phyloP scores from a whole-genome alignment of 2,797 vertebrate genomes.

The Propithecus perrieri region DNA sequence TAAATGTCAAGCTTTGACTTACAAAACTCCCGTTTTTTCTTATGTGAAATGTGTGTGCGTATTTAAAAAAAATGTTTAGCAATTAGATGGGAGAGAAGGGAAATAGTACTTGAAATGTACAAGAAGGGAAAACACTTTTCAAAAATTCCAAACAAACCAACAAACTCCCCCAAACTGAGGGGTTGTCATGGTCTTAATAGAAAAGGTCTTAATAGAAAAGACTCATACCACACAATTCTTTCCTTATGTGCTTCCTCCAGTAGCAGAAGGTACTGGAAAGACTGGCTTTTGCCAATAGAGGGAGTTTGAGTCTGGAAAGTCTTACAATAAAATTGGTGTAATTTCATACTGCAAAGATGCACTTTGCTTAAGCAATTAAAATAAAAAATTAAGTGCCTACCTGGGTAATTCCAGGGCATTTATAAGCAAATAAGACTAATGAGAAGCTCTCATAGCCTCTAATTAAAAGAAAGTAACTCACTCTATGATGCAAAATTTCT shows the following conservation, averaged over 20 bases:
- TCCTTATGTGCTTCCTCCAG: background rate
- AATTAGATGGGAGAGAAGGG: background rate
- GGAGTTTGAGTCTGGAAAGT: background rate
- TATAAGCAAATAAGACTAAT: slow-evolving; percentile 35
- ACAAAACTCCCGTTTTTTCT: slow-evolving; percentile 60
- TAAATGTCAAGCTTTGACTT: slow-evolving; percentile 59
- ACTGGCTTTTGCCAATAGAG: background rate
- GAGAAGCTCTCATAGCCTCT: background rate
- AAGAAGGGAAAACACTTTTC: slow-evolving; percentile 37
- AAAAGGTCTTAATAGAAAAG: background rate
- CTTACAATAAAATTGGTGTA: background rate
- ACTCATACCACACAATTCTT: background rate
- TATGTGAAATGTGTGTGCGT: background rate
- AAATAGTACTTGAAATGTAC: slow-evolving; percentile 19
- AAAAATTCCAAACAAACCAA: slow-evolving; percentile 53
- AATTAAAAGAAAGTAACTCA: slow-evolving; percentile 42
- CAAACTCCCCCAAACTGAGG: background rate
- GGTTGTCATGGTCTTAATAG: background rate
- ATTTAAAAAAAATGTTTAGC: slow-evolving; percentile 37
- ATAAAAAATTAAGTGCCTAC: slow-evolving; percentile 20
- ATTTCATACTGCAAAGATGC: slow-evolving; percentile 49
- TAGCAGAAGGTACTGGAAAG: background rate
- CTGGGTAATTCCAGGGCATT: slow-evolving; percentile 19
- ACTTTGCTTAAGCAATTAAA: slow-evolving; percentile 31
- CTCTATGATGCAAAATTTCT: slow-evolving; percentile 33